phyloP scores from a whole-genome alignment of 2,113 vertebrate species.

The Leptocoma aspasia region DNA sequence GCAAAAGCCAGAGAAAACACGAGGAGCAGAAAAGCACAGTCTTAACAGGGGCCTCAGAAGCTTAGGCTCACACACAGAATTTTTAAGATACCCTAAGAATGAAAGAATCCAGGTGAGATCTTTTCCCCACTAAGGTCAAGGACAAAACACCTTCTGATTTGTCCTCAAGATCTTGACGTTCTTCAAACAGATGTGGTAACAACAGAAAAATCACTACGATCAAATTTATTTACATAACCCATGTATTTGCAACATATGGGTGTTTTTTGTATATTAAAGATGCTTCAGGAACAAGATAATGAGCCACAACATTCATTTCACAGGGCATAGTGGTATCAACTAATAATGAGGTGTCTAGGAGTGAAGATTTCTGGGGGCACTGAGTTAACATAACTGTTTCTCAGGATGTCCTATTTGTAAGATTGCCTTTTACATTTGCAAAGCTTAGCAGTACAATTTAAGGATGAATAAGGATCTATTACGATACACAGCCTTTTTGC shows the following conservation, averaged over 20 bases:
- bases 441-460: background rate
- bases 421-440: background rate
- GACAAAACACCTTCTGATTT: background rate
- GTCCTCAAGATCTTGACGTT: background rate
- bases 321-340: background rate
- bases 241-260: background rate
- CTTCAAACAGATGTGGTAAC: background rate
- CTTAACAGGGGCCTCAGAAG: background rate
- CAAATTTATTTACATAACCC: background rate
- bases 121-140: background rate
- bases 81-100: background rate
- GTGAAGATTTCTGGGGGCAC: background rate
- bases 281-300: background rate
- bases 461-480: background rate
- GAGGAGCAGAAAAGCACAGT: background rate
- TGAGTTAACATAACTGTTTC: background rate
- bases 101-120: background rate
- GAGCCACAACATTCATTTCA: background rate
- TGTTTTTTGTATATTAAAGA: background rate
- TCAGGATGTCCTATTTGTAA: background rate
- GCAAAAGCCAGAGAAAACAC: background rate
- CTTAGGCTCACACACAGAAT: background rate
- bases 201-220: background rate
- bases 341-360: background rate
- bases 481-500: background rate